These are phyloP conservation scores for Cebus imitator DNA, from an alignment of 2,113 vertebrate genomes.

Conservation along the genomic window DNA sequence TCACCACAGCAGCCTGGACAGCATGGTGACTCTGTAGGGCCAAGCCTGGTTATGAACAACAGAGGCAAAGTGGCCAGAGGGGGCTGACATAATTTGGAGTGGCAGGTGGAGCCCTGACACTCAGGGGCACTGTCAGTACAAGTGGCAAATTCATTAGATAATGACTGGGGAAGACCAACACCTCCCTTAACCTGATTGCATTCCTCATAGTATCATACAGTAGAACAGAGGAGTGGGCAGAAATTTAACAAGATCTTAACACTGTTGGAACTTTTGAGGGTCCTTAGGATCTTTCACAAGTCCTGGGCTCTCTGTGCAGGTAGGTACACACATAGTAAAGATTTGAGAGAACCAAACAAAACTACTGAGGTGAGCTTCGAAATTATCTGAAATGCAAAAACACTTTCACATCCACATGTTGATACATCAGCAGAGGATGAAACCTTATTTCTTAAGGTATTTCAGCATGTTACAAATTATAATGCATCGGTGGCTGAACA, in stretches of 20 bases:
- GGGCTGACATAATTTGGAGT: background rate
- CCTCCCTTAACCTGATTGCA: background rate
- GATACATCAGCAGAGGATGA: background rate
- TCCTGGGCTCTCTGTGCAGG: fast-evolving
- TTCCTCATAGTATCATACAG: background rate
- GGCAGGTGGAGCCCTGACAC: background rate
- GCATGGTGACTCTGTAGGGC: background rate
- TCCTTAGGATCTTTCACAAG: background rate
- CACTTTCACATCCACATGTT: background rate
- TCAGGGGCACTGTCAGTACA: background rate
- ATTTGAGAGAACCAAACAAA: background rate
- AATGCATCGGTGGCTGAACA: background rate
- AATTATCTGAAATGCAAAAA: background rate
- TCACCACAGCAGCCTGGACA: no score
- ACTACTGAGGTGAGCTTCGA: background rate
- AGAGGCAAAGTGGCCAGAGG: background rate
- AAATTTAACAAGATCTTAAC: background rate
- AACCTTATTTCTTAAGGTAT: background rate
- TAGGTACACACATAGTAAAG: background rate
- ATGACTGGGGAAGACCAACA: background rate
- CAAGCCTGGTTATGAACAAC: background rate
- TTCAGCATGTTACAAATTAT: background rate
- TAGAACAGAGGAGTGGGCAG: background rate
- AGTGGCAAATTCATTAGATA: background rate
- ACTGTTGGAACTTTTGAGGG: background rate